Percentiles rank a stretch among this genome's conserved stretches.
These are phyloP conservation scores for Trigoniulus corallinus DNA, from an alignment of 1,140 invertebrate genomes.

Conservation along the genomic window DNA sequence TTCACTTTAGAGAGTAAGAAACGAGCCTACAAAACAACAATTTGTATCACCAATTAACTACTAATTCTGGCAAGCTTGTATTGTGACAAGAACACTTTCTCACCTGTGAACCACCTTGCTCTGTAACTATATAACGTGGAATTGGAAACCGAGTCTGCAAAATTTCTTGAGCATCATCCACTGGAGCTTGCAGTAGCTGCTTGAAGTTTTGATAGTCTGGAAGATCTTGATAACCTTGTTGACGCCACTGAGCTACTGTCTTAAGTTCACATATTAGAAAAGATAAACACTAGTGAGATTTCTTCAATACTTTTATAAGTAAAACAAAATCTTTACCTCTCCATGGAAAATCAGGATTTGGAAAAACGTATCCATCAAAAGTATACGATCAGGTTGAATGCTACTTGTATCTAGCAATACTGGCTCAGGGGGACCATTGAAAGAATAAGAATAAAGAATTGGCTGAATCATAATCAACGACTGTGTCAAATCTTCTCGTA, in stretches of 20 bases:
- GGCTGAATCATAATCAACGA: constrained; percentile 99
- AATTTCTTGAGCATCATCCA: constrained; percentile 95
- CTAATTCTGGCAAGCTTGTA: too few relatives aligned
- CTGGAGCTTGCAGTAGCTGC: constrained; percentile 84
- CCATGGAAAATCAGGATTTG: constrained; percentile 99
- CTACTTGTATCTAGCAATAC: constrained; percentile 93
- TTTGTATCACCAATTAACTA: too few relatives aligned
- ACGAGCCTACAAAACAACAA: constrained; percentile 50
- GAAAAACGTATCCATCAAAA: constrained; percentile 99
- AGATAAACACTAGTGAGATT: constrained; percentile 9
- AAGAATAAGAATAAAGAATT: constrained; percentile 95
- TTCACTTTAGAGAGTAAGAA: constrained; percentile 99
- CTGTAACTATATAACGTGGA: constrained; percentile 96
- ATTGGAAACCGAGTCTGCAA: constrained; percentile 90
- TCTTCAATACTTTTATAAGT: background rate
- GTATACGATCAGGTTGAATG: constrained; percentile 90
- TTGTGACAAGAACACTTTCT: too few relatives aligned
- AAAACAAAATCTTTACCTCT: constrained; percentile 46
- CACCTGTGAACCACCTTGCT: constrained; percentile 85
- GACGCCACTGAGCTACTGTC: constrained; percentile 94
- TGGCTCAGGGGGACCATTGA: constrained; percentile 92
- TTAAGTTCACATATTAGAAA: constrained; percentile 26
- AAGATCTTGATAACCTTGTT: constrained; percentile 84
- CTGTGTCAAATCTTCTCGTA: constrained; percentile 91
- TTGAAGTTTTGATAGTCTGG: constrained; percentile 96